Base-by-base conservation (phyloP, 2,113 vertebrate species). In the Atherinomorus stipes region DNA sequence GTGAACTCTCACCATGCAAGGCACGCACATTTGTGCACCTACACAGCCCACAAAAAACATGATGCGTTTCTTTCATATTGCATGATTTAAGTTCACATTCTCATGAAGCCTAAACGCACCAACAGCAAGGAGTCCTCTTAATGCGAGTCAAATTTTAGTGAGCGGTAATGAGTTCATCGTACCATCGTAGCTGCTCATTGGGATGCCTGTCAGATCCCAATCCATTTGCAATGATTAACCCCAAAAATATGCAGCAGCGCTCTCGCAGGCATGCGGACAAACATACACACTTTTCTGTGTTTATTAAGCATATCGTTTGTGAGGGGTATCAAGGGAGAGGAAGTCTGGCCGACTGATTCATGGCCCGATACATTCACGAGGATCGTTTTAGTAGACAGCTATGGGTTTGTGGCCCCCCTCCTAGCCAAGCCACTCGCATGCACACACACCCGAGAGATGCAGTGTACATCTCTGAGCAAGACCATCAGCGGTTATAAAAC, bases 401-500 rank as follows among this genome's bases (percentile, higher is more conserved):
- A 76, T 49, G 59, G 69, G 59, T 78, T 69, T 73, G 70, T 74
- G 28, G 26, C 40, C 40, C 53, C 53, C 56, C n/a, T 15, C 21
- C 23, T 23, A 18, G 61, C 25, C 25, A 28, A 28, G 56, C 11
- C 52, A 38, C 59, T 45, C 67, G 4, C 53, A 71, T 18, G n/a
- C 68, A 68, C 69, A 73, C 73, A 64, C 56, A 25, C 49, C 18
- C 68, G 51, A 19, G 44, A 83, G 79, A 76, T 58, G 60, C 80
- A 79, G 75, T 69, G 79, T 78, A 87, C 86, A 86, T 81, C 85
- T 83, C 73, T 67, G 81, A 89, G 84, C 85, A 81, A 34, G 90
- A 85, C 82, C 84, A 90, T 90, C 89, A 77, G 75, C 57, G 80
- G 83, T 89, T 92, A 88, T 93, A 91, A 93, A 94, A 90, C 85